Conservation (phyloP, 2,888 invertebrate species). For the Noctua janthina region DNA sequence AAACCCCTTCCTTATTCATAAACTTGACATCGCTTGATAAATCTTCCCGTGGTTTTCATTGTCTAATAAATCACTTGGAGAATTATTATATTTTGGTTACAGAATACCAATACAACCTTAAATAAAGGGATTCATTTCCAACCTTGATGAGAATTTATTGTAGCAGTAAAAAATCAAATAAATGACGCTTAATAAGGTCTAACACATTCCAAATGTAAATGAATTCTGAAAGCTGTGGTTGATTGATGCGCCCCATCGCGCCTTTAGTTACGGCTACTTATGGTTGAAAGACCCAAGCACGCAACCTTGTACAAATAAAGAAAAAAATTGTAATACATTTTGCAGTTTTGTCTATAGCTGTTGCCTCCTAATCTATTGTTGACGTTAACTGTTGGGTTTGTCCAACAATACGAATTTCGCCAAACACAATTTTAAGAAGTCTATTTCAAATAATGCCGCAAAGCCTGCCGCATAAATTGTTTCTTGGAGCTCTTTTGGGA, state of each 20-base stretch:
- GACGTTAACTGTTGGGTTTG: conserved; percentile 59
- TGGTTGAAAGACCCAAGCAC: conserved; percentile 47
- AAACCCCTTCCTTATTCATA: conserved; percentile 29
- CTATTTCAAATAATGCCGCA: conserved; percentile 69
- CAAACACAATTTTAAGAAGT: conserved; percentile 66
- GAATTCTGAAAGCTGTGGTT: conserved; percentile 49
- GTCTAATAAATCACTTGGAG: conserved; percentile 32
- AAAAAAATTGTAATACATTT: conserved; percentile 35
- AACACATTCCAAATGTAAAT: conserved; percentile 62
- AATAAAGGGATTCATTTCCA: conserved; percentile 22
- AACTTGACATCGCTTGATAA: conserved; percentile 36
- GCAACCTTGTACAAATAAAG: conserved; percentile 49
- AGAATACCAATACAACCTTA: conserved; percentile 16
- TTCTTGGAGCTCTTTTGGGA: conserved; percentile 61
- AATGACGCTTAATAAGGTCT: conserved; percentile 38
- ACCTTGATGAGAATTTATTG: conserved; percentile 41
- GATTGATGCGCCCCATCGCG: conserved; percentile 60
- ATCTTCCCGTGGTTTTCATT: conserved; percentile 27
- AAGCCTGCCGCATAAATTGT: conserved; percentile 57
- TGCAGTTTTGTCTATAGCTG: conserved; percentile 21
- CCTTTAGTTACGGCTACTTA: conserved; percentile 62
- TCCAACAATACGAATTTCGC: conserved; percentile 44
- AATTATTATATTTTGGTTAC: conserved; percentile 31
- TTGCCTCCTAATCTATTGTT: conserved; percentile 63
- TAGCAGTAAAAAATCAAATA: conserved; percentile 42